A percentile compares a stretch with the other conserved stretches of the same genome.
phyloP scores from a whole-genome alignment of 2,888 invertebrate genomes.

The Ganaspis brasiliensis region DNA sequence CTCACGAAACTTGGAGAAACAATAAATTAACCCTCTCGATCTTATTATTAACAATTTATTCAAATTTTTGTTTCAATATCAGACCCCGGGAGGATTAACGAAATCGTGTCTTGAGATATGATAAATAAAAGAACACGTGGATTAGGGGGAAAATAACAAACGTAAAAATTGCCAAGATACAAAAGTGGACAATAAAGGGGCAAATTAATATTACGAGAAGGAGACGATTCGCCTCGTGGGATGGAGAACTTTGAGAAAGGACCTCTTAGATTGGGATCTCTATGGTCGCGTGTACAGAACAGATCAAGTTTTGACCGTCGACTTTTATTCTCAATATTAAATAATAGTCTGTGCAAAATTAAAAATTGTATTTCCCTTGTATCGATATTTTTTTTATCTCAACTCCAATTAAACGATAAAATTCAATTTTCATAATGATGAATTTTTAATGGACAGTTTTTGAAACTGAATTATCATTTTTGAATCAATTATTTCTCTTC shows the following conservation, averaged over 20 bases:
- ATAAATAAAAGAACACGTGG: too few species aligned
- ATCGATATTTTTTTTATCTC: not conserved
- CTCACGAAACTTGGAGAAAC: too few species aligned
- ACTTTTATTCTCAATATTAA: not conserved
- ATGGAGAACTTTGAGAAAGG: constrained; percentile 70
- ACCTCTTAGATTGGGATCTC: constrained; percentile 79
- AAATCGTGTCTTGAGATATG: too few species aligned
- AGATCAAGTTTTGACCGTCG: constrained; percentile 74
- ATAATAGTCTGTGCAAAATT: not conserved
- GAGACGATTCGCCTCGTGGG: constrained; percentile 54
- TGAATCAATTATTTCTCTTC: constrained; percentile 69
- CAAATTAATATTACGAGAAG: constrained; percentile 76
- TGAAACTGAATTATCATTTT: not conserved
- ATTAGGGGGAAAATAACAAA: constrained; percentile 57
- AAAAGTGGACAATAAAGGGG: constrained; percentile 77
- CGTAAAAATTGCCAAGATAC: constrained; percentile 76
- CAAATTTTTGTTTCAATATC: too few species aligned
- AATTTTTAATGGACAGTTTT: not conserved
- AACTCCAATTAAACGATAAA: not conserved
- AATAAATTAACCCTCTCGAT: too few species aligned
- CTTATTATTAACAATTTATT: too few species aligned
- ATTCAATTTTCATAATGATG: not conserved
- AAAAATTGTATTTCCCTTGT: not conserved
- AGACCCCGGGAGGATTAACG: too few species aligned
- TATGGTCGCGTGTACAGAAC: constrained; percentile 76